A percentile compares a stretch with the other conserved stretches of the same genome.
Conservation (phyloP, 1,140 invertebrate genomes). For the Drosophila auraria region DNA sequence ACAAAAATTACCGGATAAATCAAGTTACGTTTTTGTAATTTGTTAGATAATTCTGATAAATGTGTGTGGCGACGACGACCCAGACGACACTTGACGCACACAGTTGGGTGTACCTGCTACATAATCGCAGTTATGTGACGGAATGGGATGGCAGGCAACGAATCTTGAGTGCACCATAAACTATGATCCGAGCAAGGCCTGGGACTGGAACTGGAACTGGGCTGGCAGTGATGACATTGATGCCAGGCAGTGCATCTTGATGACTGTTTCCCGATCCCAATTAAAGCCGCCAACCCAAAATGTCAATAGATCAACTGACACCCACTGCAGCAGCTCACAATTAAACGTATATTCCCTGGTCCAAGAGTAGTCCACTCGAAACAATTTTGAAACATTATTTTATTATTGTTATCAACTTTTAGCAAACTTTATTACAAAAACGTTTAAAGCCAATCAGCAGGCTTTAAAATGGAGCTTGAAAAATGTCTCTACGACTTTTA, state of each 20-base stretch:
- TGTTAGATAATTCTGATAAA: conserved; percentile 85
- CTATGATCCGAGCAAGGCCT: conserved; percentile 18
- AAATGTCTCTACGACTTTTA: no score
- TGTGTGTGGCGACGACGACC: conserved; percentile 54
- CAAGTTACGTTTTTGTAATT: conserved; percentile 84
- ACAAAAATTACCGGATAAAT: conserved; percentile 84
- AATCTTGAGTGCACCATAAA: conserved; percentile 43
- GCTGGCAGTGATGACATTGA: conserved; percentile 36
- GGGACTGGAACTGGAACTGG: not conserved
- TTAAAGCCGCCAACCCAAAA: conserved; percentile 60
- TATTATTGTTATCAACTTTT: no score
- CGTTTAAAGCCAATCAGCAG: no score
- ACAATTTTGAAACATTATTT: not conserved
- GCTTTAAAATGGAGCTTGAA: no score
- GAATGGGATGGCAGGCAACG: not conserved
- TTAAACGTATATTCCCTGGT: conserved; percentile 62
- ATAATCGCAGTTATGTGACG: conserved; percentile 16
- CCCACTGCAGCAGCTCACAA: conserved; percentile 40
- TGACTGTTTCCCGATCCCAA: conserved; percentile 55
- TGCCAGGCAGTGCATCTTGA: conserved; percentile 34
- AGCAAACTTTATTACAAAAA: not conserved
- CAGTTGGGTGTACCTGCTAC: conserved; percentile 58
- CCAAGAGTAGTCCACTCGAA: conserved; percentile 3
- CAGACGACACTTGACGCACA: conserved; percentile 44
- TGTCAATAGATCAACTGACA: conserved; percentile 77